Percentiles rank a stretch among this genome's conserved stretches.
phyloP scores from a whole-genome alignment of 2,888 invertebrate species.

The Cephus pygmeus region DNA sequence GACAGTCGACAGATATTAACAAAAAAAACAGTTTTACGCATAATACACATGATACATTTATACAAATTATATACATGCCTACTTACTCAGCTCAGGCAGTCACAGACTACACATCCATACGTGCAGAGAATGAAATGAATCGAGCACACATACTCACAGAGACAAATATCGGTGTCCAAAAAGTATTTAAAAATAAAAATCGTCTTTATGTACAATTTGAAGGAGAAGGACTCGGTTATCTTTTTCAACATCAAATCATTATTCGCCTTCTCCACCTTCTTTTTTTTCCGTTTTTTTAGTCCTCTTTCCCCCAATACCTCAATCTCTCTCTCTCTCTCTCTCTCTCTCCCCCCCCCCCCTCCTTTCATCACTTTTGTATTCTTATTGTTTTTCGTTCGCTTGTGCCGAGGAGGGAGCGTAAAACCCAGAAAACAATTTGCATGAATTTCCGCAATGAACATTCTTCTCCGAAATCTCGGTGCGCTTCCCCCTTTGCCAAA shows the following conservation, averaged over 20 bases:
- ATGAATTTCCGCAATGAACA: no score
- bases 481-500: background rate
- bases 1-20: slow-evolving; percentile 1
- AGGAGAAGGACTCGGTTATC: slow-evolving; percentile 25
- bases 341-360: background rate
- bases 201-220: slow-evolving; percentile 63
- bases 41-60: background rate
- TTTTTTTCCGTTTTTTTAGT: background rate
- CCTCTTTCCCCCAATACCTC: background rate
- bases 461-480: background rate
- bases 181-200: slow-evolving; percentile 63
- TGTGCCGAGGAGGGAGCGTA: background rate
- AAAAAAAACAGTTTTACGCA: slow-evolving; percentile 7
- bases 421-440: background rate
- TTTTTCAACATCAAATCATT: background rate
- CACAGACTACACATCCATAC: background rate
- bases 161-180: slow-evolving; percentile 61
- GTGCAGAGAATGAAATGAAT: background rate
- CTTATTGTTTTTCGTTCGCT: background rate
- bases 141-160: background rate
- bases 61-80: background rate
- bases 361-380: background rate
- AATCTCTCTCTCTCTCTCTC: background rate
- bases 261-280: background rate
- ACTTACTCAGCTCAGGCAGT: background rate